phyloP scores from a whole-genome alignment of 1,140 invertebrate genomes.

The Trichonephila clavata region DNA sequence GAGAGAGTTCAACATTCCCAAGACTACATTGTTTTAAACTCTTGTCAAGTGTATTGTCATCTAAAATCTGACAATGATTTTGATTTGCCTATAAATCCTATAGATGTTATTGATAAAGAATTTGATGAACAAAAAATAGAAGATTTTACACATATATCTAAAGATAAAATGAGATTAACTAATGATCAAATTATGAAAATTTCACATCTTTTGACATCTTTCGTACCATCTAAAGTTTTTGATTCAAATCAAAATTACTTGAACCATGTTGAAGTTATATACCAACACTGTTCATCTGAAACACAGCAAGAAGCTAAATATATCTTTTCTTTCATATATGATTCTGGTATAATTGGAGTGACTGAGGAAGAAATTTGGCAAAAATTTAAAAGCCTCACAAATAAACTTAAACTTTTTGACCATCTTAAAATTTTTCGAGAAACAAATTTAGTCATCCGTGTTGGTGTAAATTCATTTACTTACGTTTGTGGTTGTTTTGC shows the following conservation, averaged over 20 bases:
- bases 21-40: constrained; percentile 86
- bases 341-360: constrained; percentile 46
- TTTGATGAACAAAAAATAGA: neutral
- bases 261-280: neutral
- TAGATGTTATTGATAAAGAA: neutral
- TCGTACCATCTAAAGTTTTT: constrained; percentile 17
- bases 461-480: constrained; percentile 68
- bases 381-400: neutral
- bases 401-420: constrained; percentile 1
- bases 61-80: neutral
- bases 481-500: constrained; percentile 82
- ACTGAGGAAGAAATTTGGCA: constrained; percentile 53
- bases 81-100: constrained; percentile 22
- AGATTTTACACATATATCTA: neutral
- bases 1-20: constrained; percentile 83
- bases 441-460: constrained; percentile 40
- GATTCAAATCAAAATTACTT: neutral
- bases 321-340: constrained; percentile 48
- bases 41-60: constrained; percentile 80
- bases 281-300: neutral
- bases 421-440: constrained; percentile 38
- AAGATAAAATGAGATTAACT: constrained; percentile 18
- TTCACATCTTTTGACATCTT: neutral
- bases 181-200: constrained; percentile 36
- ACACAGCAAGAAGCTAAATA: constrained; percentile 8